phyloP scores from a whole-genome alignment of 2,888 invertebrate species.

The Hydropsyche betteni region DNA sequence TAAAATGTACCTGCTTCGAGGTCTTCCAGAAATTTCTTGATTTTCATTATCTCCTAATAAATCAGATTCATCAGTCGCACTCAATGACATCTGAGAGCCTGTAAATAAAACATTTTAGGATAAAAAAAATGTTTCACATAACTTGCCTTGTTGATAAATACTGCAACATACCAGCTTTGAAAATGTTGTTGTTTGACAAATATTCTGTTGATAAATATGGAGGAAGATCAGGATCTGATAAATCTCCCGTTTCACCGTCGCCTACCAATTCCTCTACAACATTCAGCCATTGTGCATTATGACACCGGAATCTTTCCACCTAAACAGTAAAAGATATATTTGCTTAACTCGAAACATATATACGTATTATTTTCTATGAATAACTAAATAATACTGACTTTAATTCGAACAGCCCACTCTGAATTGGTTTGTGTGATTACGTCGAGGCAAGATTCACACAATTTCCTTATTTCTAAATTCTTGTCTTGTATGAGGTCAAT shows the following conservation, averaged over 20 bases:
- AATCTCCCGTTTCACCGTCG: conserved; percentile 65
- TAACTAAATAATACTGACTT: conserved; percentile 61
- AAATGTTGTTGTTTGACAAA: conserved; percentile 63
- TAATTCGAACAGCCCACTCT: conserved; percentile 93
- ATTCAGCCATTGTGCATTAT: conserved; percentile 98
- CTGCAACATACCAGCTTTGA: conserved; percentile 59
- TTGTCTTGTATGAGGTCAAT: conserved; percentile 98
- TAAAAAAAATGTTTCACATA: background rate
- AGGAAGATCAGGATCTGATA: conserved; percentile 74
- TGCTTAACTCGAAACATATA: background rate
- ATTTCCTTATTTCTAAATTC: conserved; percentile 90
- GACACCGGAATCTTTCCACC: conserved; percentile 95
- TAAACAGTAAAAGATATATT: conserved; percentile 52
- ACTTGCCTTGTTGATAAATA: background rate
- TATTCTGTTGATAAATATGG: conserved; percentile 81
- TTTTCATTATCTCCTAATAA: conserved; percentile 55
- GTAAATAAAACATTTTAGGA: conserved; percentile 39
- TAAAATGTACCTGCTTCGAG: conserved; percentile 55
- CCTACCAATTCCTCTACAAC: conserved; percentile 85
- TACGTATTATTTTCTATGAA: background rate
- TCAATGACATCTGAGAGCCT: conserved; percentile 67
- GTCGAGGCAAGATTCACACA: conserved; percentile 95
- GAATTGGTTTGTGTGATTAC: conserved; percentile 91
- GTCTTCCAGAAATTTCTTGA: conserved; percentile 55
- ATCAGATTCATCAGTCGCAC: conserved; percentile 61